A percentile compares a stretch with the other conserved stretches of the same genome.
These are phyloP conservation scores for Falco novaeseelandiae DNA, from an alignment of 2,797 vertebrate species.

Conservation along the genomic window DNA sequence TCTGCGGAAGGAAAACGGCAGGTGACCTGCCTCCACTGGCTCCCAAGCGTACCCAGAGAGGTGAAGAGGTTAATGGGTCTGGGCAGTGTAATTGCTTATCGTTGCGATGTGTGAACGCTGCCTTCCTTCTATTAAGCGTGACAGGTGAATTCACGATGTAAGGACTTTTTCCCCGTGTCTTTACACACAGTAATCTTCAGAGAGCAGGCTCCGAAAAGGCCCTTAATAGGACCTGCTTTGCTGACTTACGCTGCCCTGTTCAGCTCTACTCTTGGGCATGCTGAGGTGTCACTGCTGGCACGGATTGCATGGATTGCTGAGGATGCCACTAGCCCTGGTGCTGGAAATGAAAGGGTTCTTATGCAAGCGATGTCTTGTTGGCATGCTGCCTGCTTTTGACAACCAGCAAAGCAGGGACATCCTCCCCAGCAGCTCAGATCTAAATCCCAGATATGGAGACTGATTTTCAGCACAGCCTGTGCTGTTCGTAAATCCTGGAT, in stretches of 20 bases:
- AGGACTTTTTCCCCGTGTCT: fast-evolving
- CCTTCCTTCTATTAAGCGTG: fast-evolving
- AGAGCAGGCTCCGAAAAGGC: not conserved
- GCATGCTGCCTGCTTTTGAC: not conserved
- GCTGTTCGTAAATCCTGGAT: slow-evolving; percentile 34
- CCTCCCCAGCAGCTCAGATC: not conserved
- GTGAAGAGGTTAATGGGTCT: not conserved
- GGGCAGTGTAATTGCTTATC: not conserved
- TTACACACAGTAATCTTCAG: not conserved
- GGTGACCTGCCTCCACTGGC: no score
- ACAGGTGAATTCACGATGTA: fast-evolving
- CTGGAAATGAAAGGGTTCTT: not conserved
- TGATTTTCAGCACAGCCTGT: slow-evolving; percentile 5
- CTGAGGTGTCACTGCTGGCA: not conserved
- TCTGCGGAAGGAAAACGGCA: not conserved
- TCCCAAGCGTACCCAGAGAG: not conserved
- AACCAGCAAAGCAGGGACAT: not conserved
- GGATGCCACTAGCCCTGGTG: not conserved
- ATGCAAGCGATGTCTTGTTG: not conserved
- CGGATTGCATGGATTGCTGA: fast-evolving
- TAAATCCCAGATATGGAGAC: slow-evolving; percentile 15
- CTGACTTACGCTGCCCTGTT: not conserved
- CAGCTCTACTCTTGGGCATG: fast-evolving
- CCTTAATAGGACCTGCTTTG: not conserved
- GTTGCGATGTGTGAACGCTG: not conserved